Conservation (phyloP, 2,797 vertebrate species). For the Gouania willdenowi region DNA sequence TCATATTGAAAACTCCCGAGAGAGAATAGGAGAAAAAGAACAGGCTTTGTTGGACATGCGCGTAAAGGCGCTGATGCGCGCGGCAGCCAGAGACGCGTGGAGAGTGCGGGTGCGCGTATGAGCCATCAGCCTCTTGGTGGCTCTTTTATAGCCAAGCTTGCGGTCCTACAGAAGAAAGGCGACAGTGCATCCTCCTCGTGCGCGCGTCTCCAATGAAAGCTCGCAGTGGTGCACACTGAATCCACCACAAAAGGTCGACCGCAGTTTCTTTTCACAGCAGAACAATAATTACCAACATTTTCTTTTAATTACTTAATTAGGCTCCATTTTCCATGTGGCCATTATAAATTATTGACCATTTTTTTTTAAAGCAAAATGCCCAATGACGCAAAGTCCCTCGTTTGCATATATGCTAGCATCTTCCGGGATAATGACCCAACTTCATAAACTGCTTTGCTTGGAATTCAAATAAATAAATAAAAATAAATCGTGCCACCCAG, state of each 20-base stretch:
- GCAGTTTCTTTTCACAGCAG: not conserved
- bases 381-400: too few species aligned
- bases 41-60: not conserved
- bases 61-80: not conserved
- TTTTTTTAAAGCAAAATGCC: too few species aligned
- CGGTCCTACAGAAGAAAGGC: conserved; percentile 19
- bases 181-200: conserved; percentile 17
- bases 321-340: too few species aligned
- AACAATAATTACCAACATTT: not conserved
- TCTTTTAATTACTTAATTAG: not conserved
- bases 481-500: too few species aligned
- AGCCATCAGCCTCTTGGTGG: conserved; percentile 36
- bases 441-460: too few species aligned
- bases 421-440: too few species aligned
- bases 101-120: conserved; percentile 24
- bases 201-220: conserved; percentile 4
- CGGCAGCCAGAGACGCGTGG: not conserved
- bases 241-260: not conserved
- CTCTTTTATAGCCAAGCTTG: conserved; percentile 63
- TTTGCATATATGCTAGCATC: too few species aligned
- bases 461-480: too few species aligned
- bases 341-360: too few species aligned
- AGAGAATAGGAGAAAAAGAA: not conserved
- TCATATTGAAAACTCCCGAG: not conserved
- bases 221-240: not conserved